Evolutionary conservation across 2,113 vertebrate species (phyloP).

Genomic region (Marmota monax): DNA sequence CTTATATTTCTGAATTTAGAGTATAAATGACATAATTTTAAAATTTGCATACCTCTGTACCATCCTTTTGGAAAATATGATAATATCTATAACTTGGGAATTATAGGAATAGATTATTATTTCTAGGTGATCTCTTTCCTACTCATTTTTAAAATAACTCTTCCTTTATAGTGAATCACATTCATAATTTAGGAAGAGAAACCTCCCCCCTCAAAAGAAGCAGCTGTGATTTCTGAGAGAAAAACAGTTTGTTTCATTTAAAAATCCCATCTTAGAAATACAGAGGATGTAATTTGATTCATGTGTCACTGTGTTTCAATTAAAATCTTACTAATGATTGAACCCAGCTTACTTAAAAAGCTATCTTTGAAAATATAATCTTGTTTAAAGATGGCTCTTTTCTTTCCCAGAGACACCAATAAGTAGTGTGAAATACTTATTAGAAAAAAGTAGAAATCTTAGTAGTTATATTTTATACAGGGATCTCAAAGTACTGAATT

Average conservation of each 20-base stretch:
- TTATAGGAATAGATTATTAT: slow-evolving; percentile 53
- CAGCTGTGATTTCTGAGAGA: slow-evolving; percentile 61
- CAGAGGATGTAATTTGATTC: slow-evolving; percentile 57
- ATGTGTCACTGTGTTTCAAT: slow-evolving; percentile 61
- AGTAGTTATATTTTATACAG: slow-evolving; percentile 66
- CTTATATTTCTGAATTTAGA: slow-evolving; percentile 49
- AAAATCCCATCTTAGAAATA: slow-evolving; percentile 58
- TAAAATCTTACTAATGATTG: slow-evolving; percentile 62
- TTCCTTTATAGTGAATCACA: neutral
- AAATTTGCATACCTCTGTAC: neutral
- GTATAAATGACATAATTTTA: slow-evolving; percentile 16
- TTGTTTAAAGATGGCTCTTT: slow-evolving; percentile 52
- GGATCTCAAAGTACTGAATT: slow-evolving; percentile 67
- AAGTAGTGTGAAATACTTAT: slow-evolving; percentile 60
- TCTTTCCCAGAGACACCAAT: slow-evolving; percentile 37
- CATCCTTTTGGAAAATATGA: slow-evolving; percentile 45
- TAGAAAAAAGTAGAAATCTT: slow-evolving; percentile 56
- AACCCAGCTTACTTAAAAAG: slow-evolving; percentile 52
- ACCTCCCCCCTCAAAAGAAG: neutral
- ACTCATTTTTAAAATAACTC: slow-evolving; percentile 44
- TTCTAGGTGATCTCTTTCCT: neutral
- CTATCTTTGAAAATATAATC: slow-evolving; percentile 50
- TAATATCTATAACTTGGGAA: neutral
- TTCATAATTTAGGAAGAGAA: slow-evolving; percentile 62
- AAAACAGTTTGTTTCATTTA: slow-evolving; percentile 64